These are phyloP conservation scores for Thamnaconus septentrionalis DNA, from an alignment of 2,113 vertebrate genomes.

Conservation along the genomic window DNA sequence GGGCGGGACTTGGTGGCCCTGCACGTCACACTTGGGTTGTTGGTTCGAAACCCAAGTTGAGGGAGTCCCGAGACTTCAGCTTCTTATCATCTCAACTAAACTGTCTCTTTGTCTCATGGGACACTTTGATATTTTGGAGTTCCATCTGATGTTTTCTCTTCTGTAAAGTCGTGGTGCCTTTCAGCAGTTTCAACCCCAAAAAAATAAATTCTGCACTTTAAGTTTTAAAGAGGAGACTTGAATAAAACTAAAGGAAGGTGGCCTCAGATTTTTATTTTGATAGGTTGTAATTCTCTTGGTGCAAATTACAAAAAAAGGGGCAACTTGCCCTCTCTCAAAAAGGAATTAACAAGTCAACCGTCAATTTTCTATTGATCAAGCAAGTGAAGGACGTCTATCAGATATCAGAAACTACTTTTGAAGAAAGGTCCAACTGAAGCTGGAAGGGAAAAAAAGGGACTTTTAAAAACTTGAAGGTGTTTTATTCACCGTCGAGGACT, in stretches of 20 bases:
- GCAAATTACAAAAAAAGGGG: too few species aligned
- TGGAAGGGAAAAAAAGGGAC: conserved; percentile 13
- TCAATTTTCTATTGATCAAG: too few species aligned
- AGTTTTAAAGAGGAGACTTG: too few species aligned
- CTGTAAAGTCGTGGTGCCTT: neutral
- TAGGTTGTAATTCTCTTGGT: too few species aligned
- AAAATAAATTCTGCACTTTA: too few species aligned
- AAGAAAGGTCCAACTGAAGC: too few species aligned
- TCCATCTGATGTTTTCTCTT: conserved; percentile 22
- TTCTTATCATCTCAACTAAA: neutral
- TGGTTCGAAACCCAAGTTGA: conserved; percentile 8
- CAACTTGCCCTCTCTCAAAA: too few species aligned
- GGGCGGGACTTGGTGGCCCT: conserved; percentile 10
- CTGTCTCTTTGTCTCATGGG: neutral
- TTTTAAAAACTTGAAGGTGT: neutral
- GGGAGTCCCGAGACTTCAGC: neutral
- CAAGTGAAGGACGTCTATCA: too few species aligned
- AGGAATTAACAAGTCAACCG: too few species aligned
- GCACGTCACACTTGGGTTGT: conserved; percentile 29
- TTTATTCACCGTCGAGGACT: neutral
- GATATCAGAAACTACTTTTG: too few species aligned
- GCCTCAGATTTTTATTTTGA: too few species aligned
- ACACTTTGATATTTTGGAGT: conserved; percentile 8
- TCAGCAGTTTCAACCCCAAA: neutral
- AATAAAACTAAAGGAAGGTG: too few species aligned